phyloP scores from a whole-genome alignment of 2,797 vertebrate genomes.

The Tenualosa thibaudeaui region DNA sequence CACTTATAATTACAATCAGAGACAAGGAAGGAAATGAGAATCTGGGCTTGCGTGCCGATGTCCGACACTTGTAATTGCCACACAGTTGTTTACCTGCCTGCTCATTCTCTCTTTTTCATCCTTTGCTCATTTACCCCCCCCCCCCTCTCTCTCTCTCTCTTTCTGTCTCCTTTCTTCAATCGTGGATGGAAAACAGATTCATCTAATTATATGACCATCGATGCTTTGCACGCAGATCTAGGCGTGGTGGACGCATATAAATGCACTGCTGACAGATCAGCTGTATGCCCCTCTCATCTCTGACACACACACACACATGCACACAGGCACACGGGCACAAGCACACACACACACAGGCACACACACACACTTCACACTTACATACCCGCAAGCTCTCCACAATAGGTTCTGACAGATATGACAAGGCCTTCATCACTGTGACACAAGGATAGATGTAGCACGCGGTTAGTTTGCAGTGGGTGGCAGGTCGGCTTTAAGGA shows the following conservation, averaged over 20 bases:
- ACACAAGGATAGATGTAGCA: slow-evolving; percentile 33
- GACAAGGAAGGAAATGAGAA: slow-evolving; percentile 52
- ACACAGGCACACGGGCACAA: not conserved
- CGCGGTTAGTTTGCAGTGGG: slow-evolving; percentile 1
- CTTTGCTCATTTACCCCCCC: slow-evolving; percentile 67
- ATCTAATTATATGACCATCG: slow-evolving; percentile 42
- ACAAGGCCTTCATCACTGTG: slow-evolving; percentile 42
- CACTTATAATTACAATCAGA: slow-evolving; percentile 56
- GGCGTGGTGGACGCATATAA: slow-evolving; percentile 38
- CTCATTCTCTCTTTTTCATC: not conserved
- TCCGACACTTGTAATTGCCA: slow-evolving; percentile 55
- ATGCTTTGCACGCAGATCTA: slow-evolving; percentile 42
- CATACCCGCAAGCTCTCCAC: slow-evolving; percentile 16
- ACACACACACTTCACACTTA: not conserved
- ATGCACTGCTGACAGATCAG: slow-evolving; percentile 45
- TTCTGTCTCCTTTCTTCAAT: slow-evolving; percentile 30
- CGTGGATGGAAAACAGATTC: slow-evolving; percentile 50
- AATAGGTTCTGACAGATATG: slow-evolving; percentile 47
- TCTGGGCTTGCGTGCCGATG: slow-evolving; percentile 48
- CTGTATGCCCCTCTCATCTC: not conserved
- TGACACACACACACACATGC: slow-evolving; percentile 17
- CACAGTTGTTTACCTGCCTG: slow-evolving; percentile 14
- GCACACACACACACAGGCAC: not conserved
- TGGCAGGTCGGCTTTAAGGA: slow-evolving; percentile 8
- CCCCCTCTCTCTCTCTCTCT: slow-evolving; percentile 48